Evolutionary conservation across 2,797 vertebrate species (phyloP), one percentile per base, ranked within the genome.

Genomic region (Manis javanica): DNA sequence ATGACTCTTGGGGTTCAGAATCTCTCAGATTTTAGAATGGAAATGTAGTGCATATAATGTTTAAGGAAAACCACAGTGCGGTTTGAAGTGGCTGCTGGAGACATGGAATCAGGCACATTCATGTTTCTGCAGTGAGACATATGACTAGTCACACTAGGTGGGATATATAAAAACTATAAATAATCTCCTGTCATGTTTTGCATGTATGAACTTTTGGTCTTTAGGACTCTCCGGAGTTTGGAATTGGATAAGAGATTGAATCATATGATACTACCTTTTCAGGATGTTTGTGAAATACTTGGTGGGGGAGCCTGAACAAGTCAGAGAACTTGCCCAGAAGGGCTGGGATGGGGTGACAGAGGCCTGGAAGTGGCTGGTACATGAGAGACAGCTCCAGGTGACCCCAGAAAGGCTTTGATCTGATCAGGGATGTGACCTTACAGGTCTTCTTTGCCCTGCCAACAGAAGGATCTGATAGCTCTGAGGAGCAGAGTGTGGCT

Each of bases 21-120:
- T 87, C 18, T 72, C 90, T 83, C 37, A 21, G 74, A 86, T 84
- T 90, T 96, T 91, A 94, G 57, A 93, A 92, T 93, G 66, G 71
- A 82, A 83, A 66, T 6, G 11, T 39, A 57, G 14, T 34, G 2
- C 23, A 10, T 63, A 29, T 63, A 69, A 71, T n/a, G 31, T 59
- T 71, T 66, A 89, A 79, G 87, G 53, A 92, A 90, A 87, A 26
- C 0, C 26, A 61, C 29, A 77, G 53, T 49, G 26, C 29, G 59
- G 16, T 51, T 64, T 37, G 29, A 78, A 51, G 59, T 63, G 29
- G 72, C 37, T 39, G 19, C 49, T 74, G 15, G 42, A 92, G 72
- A 68, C 51, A 51, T 18, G 29, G 29, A 85, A 85, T 88, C 51
- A 78, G 55, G 66, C 16, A 11, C 55, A 63, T 26, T 7, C 61